phyloP scores from a whole-genome alignment of 2,797 vertebrate species.

The Melanogrammus aeglefinus region DNA sequence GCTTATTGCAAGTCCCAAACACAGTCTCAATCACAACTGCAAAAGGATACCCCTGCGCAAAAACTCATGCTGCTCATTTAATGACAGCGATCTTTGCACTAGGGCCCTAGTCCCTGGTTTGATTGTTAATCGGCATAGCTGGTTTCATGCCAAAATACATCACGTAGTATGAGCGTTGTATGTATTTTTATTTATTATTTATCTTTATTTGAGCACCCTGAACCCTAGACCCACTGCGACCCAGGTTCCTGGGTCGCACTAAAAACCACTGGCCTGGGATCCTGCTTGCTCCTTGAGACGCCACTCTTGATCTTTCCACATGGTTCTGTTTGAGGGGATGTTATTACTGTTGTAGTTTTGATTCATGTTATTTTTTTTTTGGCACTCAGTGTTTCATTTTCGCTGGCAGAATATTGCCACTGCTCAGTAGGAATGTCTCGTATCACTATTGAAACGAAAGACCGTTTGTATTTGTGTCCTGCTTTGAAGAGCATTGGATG shows the following conservation, averaged over 20 bases:
- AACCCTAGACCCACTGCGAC: slow-evolving; percentile 3
- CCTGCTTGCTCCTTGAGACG: slow-evolving; percentile 27
- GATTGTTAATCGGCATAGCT: slow-evolving; percentile 20
- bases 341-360: slow-evolving; percentile 10
- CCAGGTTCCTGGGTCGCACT: slow-evolving; percentile 41
- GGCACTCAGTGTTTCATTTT: neutral
- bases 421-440: slow-evolving; percentile 49
- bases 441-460: slow-evolving; percentile 25
- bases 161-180: slow-evolving; percentile 45
- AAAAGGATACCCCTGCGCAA: no score
- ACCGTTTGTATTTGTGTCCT: no score
- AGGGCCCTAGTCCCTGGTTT: neutral
- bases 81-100: neutral
- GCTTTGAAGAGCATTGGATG: neutral
- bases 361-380: neutral
- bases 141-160: slow-evolving; percentile 30
- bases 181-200: neutral
- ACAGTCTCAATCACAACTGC: no score
- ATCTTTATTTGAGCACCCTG: slow-evolving; percentile 7
- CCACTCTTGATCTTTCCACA: slow-evolving; percentile 28
- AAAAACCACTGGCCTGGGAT: slow-evolving; percentile 21
- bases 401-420: slow-evolving; percentile 28
- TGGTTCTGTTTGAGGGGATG: slow-evolving; percentile 32
- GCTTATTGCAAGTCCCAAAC: no score
- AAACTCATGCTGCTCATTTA: slow-evolving; percentile 13